Conservation (phyloP, 2,113 vertebrate species). For the Thymallus thymallus region DNA sequence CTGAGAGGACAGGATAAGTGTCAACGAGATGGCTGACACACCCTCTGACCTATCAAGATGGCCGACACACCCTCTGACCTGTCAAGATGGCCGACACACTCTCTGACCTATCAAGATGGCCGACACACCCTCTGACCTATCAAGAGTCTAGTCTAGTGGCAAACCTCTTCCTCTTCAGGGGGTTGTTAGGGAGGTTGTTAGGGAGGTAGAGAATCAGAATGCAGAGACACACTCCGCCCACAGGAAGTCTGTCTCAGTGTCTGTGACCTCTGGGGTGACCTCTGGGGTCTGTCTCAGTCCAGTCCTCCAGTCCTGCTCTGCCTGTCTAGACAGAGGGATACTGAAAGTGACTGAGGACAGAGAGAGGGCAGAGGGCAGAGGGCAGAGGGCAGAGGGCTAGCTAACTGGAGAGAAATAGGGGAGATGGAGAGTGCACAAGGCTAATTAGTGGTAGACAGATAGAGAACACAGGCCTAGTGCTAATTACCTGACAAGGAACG, state of each 20-base stretch:
- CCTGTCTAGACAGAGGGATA: conserved; percentile 33
- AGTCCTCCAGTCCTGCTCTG: conserved; percentile 14
- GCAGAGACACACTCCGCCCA: background rate
- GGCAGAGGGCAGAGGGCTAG: conserved; percentile 7
- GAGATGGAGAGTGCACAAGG: background rate
- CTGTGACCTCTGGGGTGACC: background rate
- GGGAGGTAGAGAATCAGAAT: too few species aligned
- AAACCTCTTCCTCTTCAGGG: too few species aligned
- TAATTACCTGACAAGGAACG: conserved; percentile 1
- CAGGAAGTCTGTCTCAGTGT: background rate
- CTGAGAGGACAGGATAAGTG: too few species aligned
- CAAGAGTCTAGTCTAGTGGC: background rate
- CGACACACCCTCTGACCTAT: background rate
- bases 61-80: background rate
- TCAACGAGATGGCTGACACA: too few species aligned
- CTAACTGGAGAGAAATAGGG: background rate
- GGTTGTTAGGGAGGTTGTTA: too few species aligned
- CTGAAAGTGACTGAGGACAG: conserved; percentile 13
- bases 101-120: too few species aligned
- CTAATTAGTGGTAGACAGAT: background rate
- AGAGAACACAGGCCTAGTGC: conserved; percentile 9
- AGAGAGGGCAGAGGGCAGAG: conserved; percentile 7
- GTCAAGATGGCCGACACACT: too few species aligned
- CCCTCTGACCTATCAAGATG: too few species aligned
- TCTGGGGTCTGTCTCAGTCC: conserved; percentile 27